These are phyloP conservation scores for Cynaeus angustus DNA, from an alignment of 2,888 invertebrate species.

Conservation along the genomic window DNA sequence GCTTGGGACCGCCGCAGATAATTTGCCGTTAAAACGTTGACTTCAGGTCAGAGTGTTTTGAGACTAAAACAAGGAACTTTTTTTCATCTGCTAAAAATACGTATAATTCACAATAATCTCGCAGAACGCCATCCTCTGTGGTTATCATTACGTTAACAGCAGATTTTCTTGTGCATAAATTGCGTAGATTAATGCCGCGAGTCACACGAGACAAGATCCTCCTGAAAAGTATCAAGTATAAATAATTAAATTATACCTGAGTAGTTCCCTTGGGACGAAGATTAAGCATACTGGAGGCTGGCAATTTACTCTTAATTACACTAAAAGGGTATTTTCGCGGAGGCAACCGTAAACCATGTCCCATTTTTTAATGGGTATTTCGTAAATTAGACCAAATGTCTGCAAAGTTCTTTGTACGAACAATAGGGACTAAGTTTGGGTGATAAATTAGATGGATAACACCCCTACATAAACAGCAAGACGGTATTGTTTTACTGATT, in stretches of 20 bases:
- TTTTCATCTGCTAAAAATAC: not conserved
- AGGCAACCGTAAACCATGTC: constrained; percentile 32
- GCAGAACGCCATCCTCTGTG: not conserved
- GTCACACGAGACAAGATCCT: constrained; percentile 7
- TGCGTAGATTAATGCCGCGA: not conserved
- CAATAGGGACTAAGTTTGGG: constrained; percentile 36
- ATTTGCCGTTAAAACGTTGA: constrained; percentile 1
- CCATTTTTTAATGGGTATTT: constrained; percentile 39
- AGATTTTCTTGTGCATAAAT: constrained; percentile 1
- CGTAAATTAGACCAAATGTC: constrained; percentile 36
- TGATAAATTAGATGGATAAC: constrained; percentile 38
- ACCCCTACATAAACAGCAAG: constrained; percentile 37
- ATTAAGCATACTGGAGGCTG: constrained; percentile 34
- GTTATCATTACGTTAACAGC: constrained; percentile 3
- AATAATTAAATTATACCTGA: constrained; percentile 42
- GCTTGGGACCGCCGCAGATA: not conserved
- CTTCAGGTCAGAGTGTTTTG: not conserved
- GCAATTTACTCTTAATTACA: constrained; percentile 40
- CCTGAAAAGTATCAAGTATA: constrained; percentile 29
- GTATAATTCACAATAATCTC: not conserved
- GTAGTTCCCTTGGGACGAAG: constrained; percentile 28
- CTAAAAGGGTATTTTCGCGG: constrained; percentile 40
- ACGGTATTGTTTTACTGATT: constrained; percentile 37
- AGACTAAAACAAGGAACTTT: not conserved
- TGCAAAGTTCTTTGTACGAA: constrained; percentile 36